Percentiles rank a stretch among this genome's conserved stretches.
phyloP scores from a whole-genome alignment of 2,888 invertebrate genomes.

The Aleiodes alternator region DNA sequence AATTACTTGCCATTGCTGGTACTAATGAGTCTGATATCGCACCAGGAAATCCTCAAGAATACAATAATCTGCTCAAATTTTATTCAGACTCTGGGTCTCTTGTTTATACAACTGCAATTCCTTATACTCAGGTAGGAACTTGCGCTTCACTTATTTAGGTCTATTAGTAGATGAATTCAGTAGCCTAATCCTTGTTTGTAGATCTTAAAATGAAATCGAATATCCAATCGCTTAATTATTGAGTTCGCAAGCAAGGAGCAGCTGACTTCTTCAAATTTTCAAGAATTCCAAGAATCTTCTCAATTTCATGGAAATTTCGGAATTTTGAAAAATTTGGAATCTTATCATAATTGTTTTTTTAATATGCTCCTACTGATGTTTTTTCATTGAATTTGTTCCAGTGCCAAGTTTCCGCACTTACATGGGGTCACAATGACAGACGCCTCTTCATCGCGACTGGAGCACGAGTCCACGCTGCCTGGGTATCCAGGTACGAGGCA shows the following conservation, averaged over 20 bases:
- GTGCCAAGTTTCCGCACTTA: constrained; percentile 93
- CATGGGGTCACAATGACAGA: constrained; percentile 99
- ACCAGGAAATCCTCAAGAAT: constrained; percentile 77
- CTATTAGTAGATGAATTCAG: too few relatives aligned
- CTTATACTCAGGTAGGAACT: constrained; percentile 81
- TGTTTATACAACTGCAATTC: constrained; percentile 87
- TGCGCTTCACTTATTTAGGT: background rate
- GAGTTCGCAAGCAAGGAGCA: too few relatives aligned
- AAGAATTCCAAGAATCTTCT: too few relatives aligned
- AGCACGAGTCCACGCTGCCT: constrained; percentile 93
- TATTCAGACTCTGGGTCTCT: constrained; percentile 91
- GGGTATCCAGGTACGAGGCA: constrained; percentile 82
- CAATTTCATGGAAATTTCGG: too few relatives aligned
- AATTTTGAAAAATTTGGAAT: background rate
- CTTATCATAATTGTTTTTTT: background rate
- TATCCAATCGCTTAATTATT: too few relatives aligned
- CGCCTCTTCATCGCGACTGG: constrained; percentile 96
- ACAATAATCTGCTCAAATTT: constrained; percentile 91
- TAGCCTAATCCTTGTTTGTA: too few relatives aligned
- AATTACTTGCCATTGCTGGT: constrained; percentile 94
- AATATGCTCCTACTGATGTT: background rate
- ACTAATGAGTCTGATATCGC: constrained; percentile 75
- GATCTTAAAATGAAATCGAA: too few relatives aligned
- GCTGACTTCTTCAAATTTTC: too few relatives aligned
- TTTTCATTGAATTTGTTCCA: constrained; percentile 70